Evolutionary conservation across 1,140 invertebrate species (phyloP).

Genomic region (Berghia stephanieae): DNA sequence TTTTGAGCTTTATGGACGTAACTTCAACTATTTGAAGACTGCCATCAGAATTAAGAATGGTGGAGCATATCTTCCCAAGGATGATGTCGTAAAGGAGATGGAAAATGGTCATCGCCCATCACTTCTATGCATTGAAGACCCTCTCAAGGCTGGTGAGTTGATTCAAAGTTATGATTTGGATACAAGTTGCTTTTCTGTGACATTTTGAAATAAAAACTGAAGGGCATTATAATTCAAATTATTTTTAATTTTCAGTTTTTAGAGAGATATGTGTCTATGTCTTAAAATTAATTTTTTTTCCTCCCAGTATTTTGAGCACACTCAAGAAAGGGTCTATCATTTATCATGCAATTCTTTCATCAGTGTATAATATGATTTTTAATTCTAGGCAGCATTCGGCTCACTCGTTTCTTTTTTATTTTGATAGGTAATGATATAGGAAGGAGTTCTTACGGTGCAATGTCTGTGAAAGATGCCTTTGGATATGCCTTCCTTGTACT

Average conservation of each 20-base stretch:
- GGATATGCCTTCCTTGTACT: constrained; percentile 92
- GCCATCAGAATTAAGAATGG: constrained; percentile 94
- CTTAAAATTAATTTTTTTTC: neutral
- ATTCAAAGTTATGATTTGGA: neutral
- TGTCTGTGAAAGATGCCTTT: constrained; percentile 92
- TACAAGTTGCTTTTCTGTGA: too few species aligned
- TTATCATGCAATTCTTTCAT: too few species aligned
- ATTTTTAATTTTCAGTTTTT: neutral
- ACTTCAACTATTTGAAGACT: constrained; percentile 94
- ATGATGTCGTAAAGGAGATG: constrained; percentile 91
- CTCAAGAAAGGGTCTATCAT: too few species aligned
- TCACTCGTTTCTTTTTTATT: too few species aligned
- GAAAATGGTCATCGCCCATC: constrained; percentile 91
- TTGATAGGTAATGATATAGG: constrained; percentile 93
- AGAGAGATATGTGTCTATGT: neutral
- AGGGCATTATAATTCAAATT: too few species aligned
- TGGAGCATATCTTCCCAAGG: constrained; percentile 93
- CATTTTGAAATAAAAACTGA: too few species aligned
- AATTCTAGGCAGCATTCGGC: too few species aligned
- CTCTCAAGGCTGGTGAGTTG: constrained; percentile 80
- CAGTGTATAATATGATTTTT: too few species aligned
- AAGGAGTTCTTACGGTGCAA: constrained; percentile 90
- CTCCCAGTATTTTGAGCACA: too few species aligned
- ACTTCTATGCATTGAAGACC: constrained; percentile 96
- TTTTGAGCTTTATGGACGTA: constrained; percentile 94